Evolutionary conservation across 2,888 invertebrate species (phyloP), one percentile per base, ranked within the genome.

Genomic region (Thyatira batis): DNA sequence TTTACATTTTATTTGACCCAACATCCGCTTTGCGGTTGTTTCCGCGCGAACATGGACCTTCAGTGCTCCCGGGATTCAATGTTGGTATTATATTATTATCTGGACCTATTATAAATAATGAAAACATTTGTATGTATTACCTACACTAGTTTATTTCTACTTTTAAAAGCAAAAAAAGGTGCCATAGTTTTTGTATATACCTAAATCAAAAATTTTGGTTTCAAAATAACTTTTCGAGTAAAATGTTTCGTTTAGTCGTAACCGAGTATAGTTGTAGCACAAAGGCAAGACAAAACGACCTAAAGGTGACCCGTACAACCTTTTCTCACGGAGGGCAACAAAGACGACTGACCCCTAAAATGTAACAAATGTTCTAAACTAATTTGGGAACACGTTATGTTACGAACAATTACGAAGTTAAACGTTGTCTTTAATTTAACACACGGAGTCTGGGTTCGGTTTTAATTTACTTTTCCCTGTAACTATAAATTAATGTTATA

Each of bases 401-500:
- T 51, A 23, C 53, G 54, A 57, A 58, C 66, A 62, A 63, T 66
- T 59, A 66, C 51, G 6, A 64, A 55, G 53, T 57, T 64, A 30
- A 45, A 46, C 56, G 53, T 52, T 55, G 54, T 52, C 55, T 63
- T 61, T 63, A 63, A 61, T 67, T 61, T 52, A 54, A 54, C 54
- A 51, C 54, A 52, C 57, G 55, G 54, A 54, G 49, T 57, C 51
- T 54, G 60, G 52, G 51, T 51, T 52, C 27, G 45, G 48, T 52
- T 54, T 56, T 27, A 53, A 17, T 33, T 33, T 3, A 6, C 9
- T 33, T 33, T 13, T 13, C 11, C 13, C 10, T 11, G 2, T 11
- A 30, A 11, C 3, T 2, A 11, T n/a, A 30, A 11, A 11, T 11
- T n/a, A 2, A 3, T 30, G 30, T n/a, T n/a, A n/a, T n/a, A n/a